A percentile compares a stretch with the other conserved stretches of the same genome.
These are phyloP conservation scores for Saxidomus purpurata DNA, from an alignment of 1,140 invertebrate species.

Conservation along the genomic window DNA sequence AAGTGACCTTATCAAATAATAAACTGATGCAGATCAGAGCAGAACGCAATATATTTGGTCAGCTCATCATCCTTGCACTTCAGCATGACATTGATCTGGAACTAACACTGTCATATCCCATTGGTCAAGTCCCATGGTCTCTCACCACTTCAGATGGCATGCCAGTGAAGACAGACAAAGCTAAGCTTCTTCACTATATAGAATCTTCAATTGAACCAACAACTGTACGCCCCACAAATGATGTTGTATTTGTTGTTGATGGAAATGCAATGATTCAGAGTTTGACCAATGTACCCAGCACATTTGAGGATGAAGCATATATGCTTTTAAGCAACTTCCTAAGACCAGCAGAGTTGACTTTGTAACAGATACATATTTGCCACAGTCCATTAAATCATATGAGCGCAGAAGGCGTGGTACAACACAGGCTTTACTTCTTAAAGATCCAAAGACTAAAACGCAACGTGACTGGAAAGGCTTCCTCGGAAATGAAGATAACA, in stretches of 20 bases:
- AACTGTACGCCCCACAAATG: too few relatives aligned
- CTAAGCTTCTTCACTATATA: constrained; percentile 38
- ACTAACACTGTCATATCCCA: constrained; percentile 14
- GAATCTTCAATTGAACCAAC: constrained; percentile 25
- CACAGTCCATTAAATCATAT: background rate
- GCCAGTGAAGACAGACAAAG: constrained; percentile 50
- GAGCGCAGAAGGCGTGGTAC: background rate
- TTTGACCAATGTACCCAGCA: background rate
- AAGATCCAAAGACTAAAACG: background rate
- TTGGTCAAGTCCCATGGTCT: constrained; percentile 47
- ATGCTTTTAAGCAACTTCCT: background rate
- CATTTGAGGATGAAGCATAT: background rate
- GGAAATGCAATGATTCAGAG: background rate
- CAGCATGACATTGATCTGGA: constrained; percentile 42
- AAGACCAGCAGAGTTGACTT: constrained; percentile 14
- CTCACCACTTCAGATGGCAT: constrained; percentile 58
- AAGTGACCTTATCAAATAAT: background rate
- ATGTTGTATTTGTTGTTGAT: background rate
- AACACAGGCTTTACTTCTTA: background rate
- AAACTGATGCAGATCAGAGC: constrained; percentile 16
- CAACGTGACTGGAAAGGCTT: constrained; percentile 4
- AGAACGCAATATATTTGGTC: constrained; percentile 54
- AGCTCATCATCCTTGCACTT: constrained; percentile 36
- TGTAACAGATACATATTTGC: constrained; percentile 1
- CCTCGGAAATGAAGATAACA: background rate